Evolutionary conservation across 2,888 invertebrate genomes (phyloP), one percentile per base, ranked within the genome.

Genomic region (Augiades crinisus): DNA sequence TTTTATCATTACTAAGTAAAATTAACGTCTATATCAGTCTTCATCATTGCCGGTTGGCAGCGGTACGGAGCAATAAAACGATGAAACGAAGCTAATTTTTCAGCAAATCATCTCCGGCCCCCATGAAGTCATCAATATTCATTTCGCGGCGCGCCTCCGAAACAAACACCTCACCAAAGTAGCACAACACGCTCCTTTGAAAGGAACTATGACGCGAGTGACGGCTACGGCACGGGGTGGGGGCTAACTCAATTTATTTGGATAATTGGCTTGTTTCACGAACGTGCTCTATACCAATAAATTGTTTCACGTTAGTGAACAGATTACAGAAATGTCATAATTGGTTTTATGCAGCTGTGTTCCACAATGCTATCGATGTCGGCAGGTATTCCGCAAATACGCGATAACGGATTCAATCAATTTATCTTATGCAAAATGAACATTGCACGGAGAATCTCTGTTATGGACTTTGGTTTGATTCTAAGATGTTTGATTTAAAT

Each of bases 81-180:
- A 84, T 86, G 86, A 82, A 87, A 84, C 87, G 87, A 86, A 86
- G 78, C 81, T 78, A 86, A 87, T 87, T 88, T 89, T 87, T 87
- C 81, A 84, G 85, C 87, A 74, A 84, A 86, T 89, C 88, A 89
- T 87, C 86, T 85, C 83, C 82, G 84, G 82, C 68, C 75, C 75
- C 78, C 76, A 84, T 86, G 75, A 81, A 87, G 84, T 80, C 88
- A 89, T 89, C 88, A 89, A 89, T 89, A 88, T 88, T 89, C 83
- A 89, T 89, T 88, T 85, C 70, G 78, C 62, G 81, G 82, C 83
- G 78, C 81, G 80, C 85, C 84, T 78, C 79, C 78, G 75, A 86
- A 89, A 87, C 87, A 87, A 83, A 86, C 85, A 84, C 87, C 88
- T 86, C 80, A 70, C 75, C 76, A 63, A 72, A 75, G 75, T 72